Percentiles rank a stretch among this genome's conserved stretches.
Conservation (phyloP, 2,888 invertebrate species). For the Arge pagana region DNA sequence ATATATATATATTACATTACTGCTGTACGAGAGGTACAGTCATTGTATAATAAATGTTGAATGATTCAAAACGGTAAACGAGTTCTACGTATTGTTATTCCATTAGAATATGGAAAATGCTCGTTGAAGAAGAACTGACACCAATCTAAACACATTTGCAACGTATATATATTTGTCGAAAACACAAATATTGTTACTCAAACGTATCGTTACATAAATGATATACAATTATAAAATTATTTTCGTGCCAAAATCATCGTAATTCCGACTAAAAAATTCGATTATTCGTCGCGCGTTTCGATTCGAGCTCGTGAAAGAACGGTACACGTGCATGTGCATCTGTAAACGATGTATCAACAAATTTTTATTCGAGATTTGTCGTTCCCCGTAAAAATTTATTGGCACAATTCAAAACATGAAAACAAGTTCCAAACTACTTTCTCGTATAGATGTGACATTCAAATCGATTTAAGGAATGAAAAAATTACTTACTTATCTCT, state of each 20-base stretch:
- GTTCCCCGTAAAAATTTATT: no score
- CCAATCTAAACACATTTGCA: no score
- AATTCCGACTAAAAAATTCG: constrained; percentile 2
- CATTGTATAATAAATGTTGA: constrained; percentile 35
- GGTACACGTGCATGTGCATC: not conserved
- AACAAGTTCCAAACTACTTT: no score
- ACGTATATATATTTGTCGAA: constrained; percentile 30
- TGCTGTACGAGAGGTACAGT: constrained; percentile 30
- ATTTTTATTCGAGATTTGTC: no score
- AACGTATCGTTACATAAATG: constrained; percentile 26
- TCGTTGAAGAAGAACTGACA: no score
- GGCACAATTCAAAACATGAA: constrained; percentile 16
- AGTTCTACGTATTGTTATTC: no score
- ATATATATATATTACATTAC: constrained; percentile 32
- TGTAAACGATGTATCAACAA: constrained; percentile 2
- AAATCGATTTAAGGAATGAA: constrained; percentile 1
- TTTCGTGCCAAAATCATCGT: constrained; percentile 1
- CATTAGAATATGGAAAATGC: no score
- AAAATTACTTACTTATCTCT: constrained; percentile 15
- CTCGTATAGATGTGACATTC: no score
- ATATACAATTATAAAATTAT: constrained; percentile 12
- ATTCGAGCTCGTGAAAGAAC: not conserved
- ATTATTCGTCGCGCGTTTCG: constrained; percentile 5
- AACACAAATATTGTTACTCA: constrained; percentile 26
- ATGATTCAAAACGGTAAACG: constrained; percentile 21